Conservation (phyloP, 2,888 invertebrate species). For the Lithophane leautieri region DNA sequence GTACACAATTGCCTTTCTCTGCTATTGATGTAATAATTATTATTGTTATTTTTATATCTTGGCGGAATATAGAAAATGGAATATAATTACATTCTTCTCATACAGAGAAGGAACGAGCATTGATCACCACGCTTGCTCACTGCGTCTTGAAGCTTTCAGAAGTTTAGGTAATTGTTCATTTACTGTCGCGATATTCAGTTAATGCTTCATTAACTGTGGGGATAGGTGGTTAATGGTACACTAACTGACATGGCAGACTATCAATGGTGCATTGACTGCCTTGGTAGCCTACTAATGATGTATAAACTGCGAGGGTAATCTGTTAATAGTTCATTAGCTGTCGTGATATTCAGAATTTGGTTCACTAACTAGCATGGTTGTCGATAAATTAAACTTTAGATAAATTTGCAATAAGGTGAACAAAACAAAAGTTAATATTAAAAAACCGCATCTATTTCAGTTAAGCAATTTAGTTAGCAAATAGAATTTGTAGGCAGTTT, state of each 20-base stretch:
- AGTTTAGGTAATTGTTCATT: background rate
- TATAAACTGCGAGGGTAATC: background rate
- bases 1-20: slow-evolving; percentile 40
- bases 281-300: background rate
- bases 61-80: background rate
- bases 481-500: slow-evolving; percentile 6
- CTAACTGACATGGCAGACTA: background rate
- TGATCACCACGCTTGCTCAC: too few species aligned
- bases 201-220: background rate
- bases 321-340: background rate
- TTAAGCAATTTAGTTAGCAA: slow-evolving; percentile 7
- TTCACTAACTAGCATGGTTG: background rate
- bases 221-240: background rate
- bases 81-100: background rate
- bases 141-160: background rate
- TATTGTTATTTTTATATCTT: slow-evolving; percentile 10
- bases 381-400: background rate
- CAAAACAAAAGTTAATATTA: background rate
- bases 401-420: background rate
- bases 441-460: slow-evolving; percentile 12
- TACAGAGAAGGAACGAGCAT: background rate
- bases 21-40: slow-evolving; percentile 31
- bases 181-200: background rate
- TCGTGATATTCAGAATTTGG: background rate
- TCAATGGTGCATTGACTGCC: background rate